phyloP scores from a whole-genome alignment of 1,140 invertebrate species.

The Episyrphus balteatus region DNA sequence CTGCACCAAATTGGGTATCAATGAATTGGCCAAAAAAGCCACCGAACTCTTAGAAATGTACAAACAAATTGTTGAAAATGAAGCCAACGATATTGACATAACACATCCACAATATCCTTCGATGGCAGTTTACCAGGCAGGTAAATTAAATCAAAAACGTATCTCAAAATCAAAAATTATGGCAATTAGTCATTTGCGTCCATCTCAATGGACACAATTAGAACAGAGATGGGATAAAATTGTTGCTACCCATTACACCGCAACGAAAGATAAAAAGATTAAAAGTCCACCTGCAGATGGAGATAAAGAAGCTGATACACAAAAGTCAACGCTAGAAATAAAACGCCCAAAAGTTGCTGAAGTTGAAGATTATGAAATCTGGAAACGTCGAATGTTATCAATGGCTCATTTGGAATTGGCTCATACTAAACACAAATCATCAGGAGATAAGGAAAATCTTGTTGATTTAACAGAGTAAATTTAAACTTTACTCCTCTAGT shows the following conservation, averaged over 20 bases:
- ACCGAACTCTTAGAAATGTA: slow-evolving; percentile 31
- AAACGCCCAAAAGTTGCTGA: not conserved
- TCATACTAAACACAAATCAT: too few species aligned
- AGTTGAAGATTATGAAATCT: slow-evolving; percentile 28
- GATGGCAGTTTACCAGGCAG: slow-evolving; percentile 37
- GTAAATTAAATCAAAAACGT: slow-evolving; percentile 33
- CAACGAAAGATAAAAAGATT: slow-evolving; percentile 12
- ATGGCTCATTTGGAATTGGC: slow-evolving; percentile 5
- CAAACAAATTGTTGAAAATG: slow-evolving; percentile 15
- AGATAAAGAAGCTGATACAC: not conserved
- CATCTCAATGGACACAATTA: slow-evolving; percentile 35
- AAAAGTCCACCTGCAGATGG: slow-evolving; percentile 2
- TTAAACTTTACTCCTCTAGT: too few species aligned
- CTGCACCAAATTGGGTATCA: slow-evolving; percentile 35
- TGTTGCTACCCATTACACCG: slow-evolving; percentile 23
- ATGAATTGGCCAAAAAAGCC: slow-evolving; percentile 29
- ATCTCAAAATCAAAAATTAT: slow-evolving; percentile 31
- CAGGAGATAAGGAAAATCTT: too few species aligned
- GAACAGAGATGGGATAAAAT: slow-evolving; percentile 34
- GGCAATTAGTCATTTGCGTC: slow-evolving; percentile 33
- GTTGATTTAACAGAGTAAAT: too few species aligned
- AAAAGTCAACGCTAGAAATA: not conserved
- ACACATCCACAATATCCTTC: slow-evolving; percentile 38
- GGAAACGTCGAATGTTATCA: slow-evolving; percentile 26
- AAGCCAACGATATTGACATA: slow-evolving; percentile 19